Conservation (phyloP, 1,140 invertebrate species). For the Drosophila yakuba region DNA sequence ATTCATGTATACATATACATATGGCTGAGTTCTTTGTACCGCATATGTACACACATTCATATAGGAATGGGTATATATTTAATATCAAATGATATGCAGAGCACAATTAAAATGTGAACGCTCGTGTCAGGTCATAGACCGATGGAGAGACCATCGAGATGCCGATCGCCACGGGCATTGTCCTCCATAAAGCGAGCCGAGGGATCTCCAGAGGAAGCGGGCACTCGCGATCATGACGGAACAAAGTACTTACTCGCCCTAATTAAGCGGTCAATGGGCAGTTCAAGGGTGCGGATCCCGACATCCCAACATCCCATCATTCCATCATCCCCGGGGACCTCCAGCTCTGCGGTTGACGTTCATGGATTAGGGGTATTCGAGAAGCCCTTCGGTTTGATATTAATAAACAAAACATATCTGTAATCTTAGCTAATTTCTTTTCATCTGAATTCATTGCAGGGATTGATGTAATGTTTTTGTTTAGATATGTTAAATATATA, state of each 20-base stretch:
- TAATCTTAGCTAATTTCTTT: too few relatives aligned
- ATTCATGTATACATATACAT: not conserved
- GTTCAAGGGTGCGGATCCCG: conserved; percentile 64
- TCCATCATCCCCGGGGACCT: conserved; percentile 19
- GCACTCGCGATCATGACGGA: conserved; percentile 47
- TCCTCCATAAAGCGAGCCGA: conserved; percentile 19
- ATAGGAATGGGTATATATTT: conserved; percentile 23
- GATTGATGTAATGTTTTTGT: too few relatives aligned
- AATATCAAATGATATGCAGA: conserved; percentile 74
- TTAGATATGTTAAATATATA: not conserved
- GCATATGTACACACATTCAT: not conserved
- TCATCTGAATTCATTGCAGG: too few relatives aligned
- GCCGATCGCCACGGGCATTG: conserved; percentile 53
- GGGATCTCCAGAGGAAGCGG: conserved; percentile 23
- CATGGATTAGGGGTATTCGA: conserved; percentile 35
- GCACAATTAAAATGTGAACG: conserved; percentile 71
- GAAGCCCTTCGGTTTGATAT: not conserved
- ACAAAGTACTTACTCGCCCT: conserved; percentile 68
- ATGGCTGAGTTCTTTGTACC: conserved; percentile 30
- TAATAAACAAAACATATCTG: too few relatives aligned
- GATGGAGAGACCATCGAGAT: conserved; percentile 43
- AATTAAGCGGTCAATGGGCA: conserved; percentile 71
- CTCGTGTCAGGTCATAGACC: conserved; percentile 59
- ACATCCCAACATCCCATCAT: too few relatives aligned
- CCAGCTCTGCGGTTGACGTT: conserved; percentile 41